A percentile compares a stretch with the other conserved stretches of the same genome.
phyloP scores from a whole-genome alignment of 2,113 vertebrate genomes.

The Melospiza melodia region DNA sequence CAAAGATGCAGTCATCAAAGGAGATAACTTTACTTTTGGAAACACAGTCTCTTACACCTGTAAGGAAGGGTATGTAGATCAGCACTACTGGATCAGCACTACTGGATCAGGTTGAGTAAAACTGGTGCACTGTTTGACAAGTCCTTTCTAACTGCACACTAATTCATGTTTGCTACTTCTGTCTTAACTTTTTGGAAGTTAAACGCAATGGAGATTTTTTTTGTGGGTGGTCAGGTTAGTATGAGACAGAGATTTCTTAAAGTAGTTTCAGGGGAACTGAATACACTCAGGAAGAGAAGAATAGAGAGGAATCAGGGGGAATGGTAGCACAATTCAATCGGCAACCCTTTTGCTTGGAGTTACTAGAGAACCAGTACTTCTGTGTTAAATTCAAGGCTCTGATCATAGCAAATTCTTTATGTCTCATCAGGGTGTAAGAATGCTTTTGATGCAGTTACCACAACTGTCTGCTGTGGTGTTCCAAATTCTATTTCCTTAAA shows the following conservation, averaged over 20 bases:
- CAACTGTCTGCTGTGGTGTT: not conserved
- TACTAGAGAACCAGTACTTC: not conserved
- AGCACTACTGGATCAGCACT: not conserved
- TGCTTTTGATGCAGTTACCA: not conserved
- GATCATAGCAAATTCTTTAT: not conserved
- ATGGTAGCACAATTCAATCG: not conserved
- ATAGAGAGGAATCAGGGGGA: not conserved
- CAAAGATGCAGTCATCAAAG: slow-evolving; percentile 78
- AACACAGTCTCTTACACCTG: slow-evolving; percentile 86
- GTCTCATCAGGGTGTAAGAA: not conserved
- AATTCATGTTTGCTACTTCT: not conserved
- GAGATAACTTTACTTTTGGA: slow-evolving; percentile 87
- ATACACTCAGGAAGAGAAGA: not conserved
- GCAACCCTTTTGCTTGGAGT: not conserved
- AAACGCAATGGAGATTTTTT: not conserved
- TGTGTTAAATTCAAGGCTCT: not conserved
- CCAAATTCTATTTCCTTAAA: not conserved
- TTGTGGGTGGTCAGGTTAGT: not conserved
- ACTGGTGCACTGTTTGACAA: not conserved
- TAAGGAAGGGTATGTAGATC: slow-evolving; percentile 90
- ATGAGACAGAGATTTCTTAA: not conserved
- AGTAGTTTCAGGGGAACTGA: not conserved
- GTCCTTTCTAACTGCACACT: not conserved
- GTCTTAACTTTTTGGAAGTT: not conserved
- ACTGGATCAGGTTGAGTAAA: not conserved